Conservation (phyloP, 2,113 vertebrate genomes). For the Muscicapa adusta region DNA sequence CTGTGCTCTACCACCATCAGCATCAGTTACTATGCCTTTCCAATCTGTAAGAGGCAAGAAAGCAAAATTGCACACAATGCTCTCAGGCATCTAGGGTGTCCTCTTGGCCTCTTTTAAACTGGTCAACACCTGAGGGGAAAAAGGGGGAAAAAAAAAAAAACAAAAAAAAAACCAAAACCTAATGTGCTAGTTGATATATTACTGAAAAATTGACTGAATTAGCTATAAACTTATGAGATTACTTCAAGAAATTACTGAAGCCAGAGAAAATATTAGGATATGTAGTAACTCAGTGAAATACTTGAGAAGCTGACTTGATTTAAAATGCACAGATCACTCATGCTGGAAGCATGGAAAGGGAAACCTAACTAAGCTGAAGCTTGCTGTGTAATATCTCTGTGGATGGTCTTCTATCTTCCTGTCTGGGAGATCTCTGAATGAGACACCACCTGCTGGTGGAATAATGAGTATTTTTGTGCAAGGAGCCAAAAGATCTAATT, state of each 20-base stretch:
- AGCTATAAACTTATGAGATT: too few relatives aligned
- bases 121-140: neutral
- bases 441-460: neutral
- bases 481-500: constrained; percentile 4
- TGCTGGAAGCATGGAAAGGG: neutral
- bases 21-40: neutral
- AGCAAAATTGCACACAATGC: neutral
- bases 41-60: neutral
- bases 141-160: too few relatives aligned
- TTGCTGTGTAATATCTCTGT: neutral
- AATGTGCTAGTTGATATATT: too few relatives aligned
- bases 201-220: too few relatives aligned
- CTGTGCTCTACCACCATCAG: neutral
- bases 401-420: neutral
- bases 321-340: neutral
- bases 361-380: neutral
- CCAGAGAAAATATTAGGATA: neutral
- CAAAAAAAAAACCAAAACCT: too few relatives aligned
- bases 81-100: neutral
- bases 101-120: neutral
- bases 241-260: neutral
- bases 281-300: neutral
- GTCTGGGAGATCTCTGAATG: neutral
- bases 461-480: neutral
- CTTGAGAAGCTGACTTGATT: neutral